Base-by-base conservation (phyloP, 1,140 invertebrate species). In the Hylaeus anthracinus region DNA sequence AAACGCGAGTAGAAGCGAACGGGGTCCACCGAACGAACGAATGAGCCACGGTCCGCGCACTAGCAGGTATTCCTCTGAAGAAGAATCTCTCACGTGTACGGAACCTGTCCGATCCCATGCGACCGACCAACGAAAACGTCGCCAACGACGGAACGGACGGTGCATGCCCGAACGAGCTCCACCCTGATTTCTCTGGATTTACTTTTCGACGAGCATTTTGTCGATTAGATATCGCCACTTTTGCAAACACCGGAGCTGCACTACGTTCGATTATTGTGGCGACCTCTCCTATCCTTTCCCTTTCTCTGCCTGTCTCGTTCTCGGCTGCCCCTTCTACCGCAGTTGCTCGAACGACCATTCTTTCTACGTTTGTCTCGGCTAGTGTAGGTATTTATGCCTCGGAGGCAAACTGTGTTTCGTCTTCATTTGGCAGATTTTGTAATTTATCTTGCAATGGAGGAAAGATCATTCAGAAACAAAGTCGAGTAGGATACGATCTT, bases 191-290 rank as follows among this genome's bases (percentile, higher is more conserved):
- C 81, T 81, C 66, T 26, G 48, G 79, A 84, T 90, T 90, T 89
- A 90, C 88, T 87, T 90, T 89, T 86, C 83, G 82, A 88, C 84
- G 66, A 83, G 77, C 84, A 86, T 90, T 89, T 86, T 76, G 82
- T 84, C 88, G 90, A 92, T 92, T 91, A 92, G 91, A 92, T 92
- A 92, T 88, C 88, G 66, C 72, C 77, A 78, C 76, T 83, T 88
- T 86, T 80, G 84, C 80, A 88, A 88, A 88, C 85, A 88, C 58
- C 53, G 79, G 26, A 39, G 72, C 65, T 75, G 79, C 71, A 86
- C 74, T 64, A 70, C 73, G 83, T 85, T 88, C 84, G 87, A 89
- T 89, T 88, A 89, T 87, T 88, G 79, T 82, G 72, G 48, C 60
- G 56, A 78, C 67, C 48, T 67, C 10, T 73, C 69, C 65, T 15